These are phyloP conservation scores for Pitta sordida DNA, from an alignment of 2,113 vertebrate genomes.

Conservation along the genomic window DNA sequence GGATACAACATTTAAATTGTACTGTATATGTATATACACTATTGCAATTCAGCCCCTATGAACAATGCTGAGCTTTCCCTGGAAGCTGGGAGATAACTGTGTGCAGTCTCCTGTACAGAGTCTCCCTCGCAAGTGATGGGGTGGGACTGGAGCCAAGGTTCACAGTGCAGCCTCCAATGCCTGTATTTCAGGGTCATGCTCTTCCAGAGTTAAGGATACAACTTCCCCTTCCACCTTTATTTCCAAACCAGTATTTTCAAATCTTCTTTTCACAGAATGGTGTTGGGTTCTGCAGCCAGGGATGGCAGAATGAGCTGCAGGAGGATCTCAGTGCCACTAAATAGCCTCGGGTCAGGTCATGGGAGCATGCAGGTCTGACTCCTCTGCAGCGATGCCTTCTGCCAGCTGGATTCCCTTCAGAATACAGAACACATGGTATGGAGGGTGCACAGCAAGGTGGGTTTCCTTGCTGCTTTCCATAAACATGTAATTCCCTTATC, in stretches of 20 bases:
- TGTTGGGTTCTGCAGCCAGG: not conserved
- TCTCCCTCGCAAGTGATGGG: accelerated
- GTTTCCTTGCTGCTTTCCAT: not conserved
- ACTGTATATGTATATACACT: not conserved
- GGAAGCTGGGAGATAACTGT: not conserved
- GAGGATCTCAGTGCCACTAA: not conserved
- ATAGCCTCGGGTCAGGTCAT: not conserved
- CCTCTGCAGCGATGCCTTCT: not conserved
- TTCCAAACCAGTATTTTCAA: not conserved
- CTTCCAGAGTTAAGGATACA: not conserved
- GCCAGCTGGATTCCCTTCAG: not conserved
- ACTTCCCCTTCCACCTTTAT: not conserved
- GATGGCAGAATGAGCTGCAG: accelerated
- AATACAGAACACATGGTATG: not conserved
- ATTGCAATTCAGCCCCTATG: not conserved
- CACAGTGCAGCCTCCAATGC: not conserved
- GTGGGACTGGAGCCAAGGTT: not conserved
- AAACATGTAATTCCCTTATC: not conserved
- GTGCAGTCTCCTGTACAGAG: not conserved
- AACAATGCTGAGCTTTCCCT: not conserved
- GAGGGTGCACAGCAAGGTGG: too few relatives aligned
- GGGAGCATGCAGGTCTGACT: not conserved
- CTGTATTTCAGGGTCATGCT: not conserved
- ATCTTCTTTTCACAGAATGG: accelerated
- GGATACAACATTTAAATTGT: not conserved